Percentiles rank a stretch among this genome's conserved stretches.
Conservation (phyloP, 2,888 invertebrate genomes). For the Drosophila seclusa region DNA sequence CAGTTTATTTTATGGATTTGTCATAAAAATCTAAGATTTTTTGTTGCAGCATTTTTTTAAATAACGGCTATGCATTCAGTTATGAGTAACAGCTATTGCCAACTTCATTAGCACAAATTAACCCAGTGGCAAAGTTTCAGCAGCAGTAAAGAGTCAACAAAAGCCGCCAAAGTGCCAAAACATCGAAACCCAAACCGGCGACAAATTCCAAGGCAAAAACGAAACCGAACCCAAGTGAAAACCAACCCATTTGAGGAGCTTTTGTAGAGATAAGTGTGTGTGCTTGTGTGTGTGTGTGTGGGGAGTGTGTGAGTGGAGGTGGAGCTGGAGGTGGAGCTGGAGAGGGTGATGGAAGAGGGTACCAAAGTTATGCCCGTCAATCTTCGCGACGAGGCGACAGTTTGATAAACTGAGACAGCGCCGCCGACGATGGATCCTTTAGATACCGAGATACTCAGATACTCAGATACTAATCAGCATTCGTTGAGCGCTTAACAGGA, state of each 20-base stretch:
- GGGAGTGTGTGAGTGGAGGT: not conserved
- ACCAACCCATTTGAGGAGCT: constrained; percentile 23
- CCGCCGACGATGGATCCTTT: constrained; percentile 43
- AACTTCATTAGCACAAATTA: constrained; percentile 56
- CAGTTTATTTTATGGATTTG: not conserved
- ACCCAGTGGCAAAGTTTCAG: constrained; percentile 29
- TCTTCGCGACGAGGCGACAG: constrained; percentile 71
- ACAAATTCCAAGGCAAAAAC: constrained; percentile 6
- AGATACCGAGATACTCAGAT: constrained; percentile 69
- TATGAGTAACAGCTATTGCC: constrained; percentile 15
- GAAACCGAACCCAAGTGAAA: constrained; percentile 9
- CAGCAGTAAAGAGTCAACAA: constrained; percentile 23
- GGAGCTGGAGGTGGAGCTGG: not conserved
- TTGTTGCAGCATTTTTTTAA: not conserved
- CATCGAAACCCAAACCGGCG: constrained; percentile 9
- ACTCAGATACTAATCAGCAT: constrained; percentile 78
- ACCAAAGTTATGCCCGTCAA: constrained; percentile 68
- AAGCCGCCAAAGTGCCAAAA: constrained; percentile 18
- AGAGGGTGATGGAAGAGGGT: not conserved
- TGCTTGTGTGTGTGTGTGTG: not conserved
- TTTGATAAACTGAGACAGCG: constrained; percentile 74
- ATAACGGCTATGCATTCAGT: not conserved
- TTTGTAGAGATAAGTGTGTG: constrained; percentile 6
- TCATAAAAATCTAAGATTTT: not conserved
- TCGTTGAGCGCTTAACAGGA: constrained; percentile 71